Conservation (phyloP, 2,888 invertebrate genomes). For the Thecocarcelia acutangulata region DNA sequence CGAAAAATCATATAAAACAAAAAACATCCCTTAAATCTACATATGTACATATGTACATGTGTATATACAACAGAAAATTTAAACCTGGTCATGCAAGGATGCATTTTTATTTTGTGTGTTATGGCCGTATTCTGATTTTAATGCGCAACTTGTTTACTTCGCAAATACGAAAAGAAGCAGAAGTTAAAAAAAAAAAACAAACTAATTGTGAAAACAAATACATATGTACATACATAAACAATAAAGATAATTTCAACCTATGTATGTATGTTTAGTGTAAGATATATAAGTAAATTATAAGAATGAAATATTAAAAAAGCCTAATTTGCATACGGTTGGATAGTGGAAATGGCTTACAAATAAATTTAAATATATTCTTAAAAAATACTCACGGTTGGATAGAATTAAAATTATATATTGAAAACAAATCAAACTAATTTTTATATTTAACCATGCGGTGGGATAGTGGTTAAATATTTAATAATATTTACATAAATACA, state of each 20-base stretch:
- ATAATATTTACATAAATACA: background rate
- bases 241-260: background rate
- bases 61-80: too few relatives aligned
- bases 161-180: conserved; percentile 23
- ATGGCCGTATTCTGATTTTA: conserved; percentile 52
- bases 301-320: background rate
- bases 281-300: background rate
- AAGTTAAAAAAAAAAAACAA: conserved; percentile 29
- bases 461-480: conserved; percentile 63
- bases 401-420: conserved; percentile 42
- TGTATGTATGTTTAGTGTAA: background rate
- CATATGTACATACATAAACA: conserved; percentile 2
- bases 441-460: conserved; percentile 63
- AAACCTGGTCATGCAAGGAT: conserved; percentile 59
- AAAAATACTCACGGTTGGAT: conserved; percentile 53
- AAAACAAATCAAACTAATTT: conserved; percentile 21
- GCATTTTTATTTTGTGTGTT: conserved; percentile 54
- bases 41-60: background rate
- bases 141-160: conserved; percentile 65
- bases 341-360: conserved; percentile 54
- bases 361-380: background rate
- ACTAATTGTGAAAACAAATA: background rate
- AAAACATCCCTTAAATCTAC: conserved; percentile 43
- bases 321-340: conserved; percentile 54
- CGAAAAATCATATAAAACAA: conserved; percentile 7